These are phyloP conservation scores for Charaxes varanes DNA, from an alignment of 1,140 invertebrate species.

Conservation along the genomic window DNA sequence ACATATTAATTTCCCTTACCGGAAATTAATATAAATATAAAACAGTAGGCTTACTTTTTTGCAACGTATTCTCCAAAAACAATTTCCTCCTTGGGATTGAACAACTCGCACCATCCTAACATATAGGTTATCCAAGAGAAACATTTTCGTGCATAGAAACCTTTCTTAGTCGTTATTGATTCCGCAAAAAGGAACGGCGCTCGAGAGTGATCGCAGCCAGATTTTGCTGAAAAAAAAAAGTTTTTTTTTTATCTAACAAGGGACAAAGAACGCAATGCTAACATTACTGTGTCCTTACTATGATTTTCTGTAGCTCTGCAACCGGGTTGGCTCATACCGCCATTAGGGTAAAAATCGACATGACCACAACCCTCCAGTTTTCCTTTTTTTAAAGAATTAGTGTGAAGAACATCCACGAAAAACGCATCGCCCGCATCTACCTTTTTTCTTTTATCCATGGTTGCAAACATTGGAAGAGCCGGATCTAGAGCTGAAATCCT, in stretches of 20 bases:
- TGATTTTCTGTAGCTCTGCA: constrained; percentile 57
- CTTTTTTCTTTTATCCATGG: constrained; percentile 49
- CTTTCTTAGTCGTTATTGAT: constrained; percentile 79
- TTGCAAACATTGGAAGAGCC: constrained; percentile 75
- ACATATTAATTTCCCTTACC: too few relatives aligned
- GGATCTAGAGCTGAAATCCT: constrained; percentile 76
- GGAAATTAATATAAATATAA: too few relatives aligned
- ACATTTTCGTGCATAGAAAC: constrained; percentile 85
- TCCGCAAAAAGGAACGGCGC: constrained; percentile 83
- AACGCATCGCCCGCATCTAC: constrained; percentile 77
- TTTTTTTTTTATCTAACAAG: background rate
- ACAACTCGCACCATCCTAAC: constrained; percentile 73
- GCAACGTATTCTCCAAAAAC: constrained; percentile 81
- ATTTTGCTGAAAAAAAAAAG: constrained; percentile 35
- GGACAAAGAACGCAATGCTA: background rate
- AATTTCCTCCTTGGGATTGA: constrained; percentile 70
- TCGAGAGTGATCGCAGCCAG: constrained; percentile 79
- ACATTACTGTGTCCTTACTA: constrained; percentile 50
- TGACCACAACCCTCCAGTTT: constrained; percentile 72
- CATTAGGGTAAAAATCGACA: constrained; percentile 80
- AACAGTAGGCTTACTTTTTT: constrained; percentile 68
- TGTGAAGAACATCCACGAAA: constrained; percentile 80
- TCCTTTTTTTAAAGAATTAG: constrained; percentile 76
- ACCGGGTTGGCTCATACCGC: constrained; percentile 77
- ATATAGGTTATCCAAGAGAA: constrained; percentile 78